Evolutionary conservation across 2,797 vertebrate species (phyloP), one percentile per base, ranked within the genome.

Genomic region (Acropternis orthonyx): DNA sequence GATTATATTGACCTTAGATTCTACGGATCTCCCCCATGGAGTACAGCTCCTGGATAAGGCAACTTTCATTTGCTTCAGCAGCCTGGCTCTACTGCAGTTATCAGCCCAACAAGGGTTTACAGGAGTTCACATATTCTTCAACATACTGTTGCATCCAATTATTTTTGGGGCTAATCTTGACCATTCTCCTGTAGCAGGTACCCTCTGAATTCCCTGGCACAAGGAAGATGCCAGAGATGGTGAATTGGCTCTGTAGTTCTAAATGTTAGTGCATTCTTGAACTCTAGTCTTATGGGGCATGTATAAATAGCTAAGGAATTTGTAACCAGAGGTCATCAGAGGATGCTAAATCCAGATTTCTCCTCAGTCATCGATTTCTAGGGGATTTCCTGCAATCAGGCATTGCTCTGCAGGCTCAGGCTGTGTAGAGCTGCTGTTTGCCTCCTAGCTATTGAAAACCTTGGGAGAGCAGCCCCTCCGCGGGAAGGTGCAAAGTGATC

Each of bases 251-350:
- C 28, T 62, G 43, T 18, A 27, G 73, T 23, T 78, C 28, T 52
- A 91, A 89, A 84, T 13, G 21, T 63, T 55, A 74, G 21, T 48
- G 34, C 32, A 6, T 93, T 93, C 68, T 75, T 93, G 71, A 91
- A 66, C 87, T 79, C 67, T 59, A 83, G 56, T 75, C 59, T 94
- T 95, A 58, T 28, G 13, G 7, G 26, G 58, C 59, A 21, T 56
- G 92, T 96, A 84, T 91, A 96, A 96, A 95, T 92, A 93, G 88
- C 59, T 78, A 37, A 65, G 68, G 85, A 83, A 78, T 78, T 61
- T 90, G 89, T 79, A 43, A 68, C 0, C 0, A 81, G 39, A 81
- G 77, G 80, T 94, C 74, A 43, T 66, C 59, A 59, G 71, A 90
- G 95, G 94, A 92, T 88, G 84, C 44, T n/a, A 68, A 44, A 81